These are phyloP conservation scores for Prietella phreatophila DNA, from an alignment of 2,113 vertebrate genomes.

Conservation along the genomic window DNA sequence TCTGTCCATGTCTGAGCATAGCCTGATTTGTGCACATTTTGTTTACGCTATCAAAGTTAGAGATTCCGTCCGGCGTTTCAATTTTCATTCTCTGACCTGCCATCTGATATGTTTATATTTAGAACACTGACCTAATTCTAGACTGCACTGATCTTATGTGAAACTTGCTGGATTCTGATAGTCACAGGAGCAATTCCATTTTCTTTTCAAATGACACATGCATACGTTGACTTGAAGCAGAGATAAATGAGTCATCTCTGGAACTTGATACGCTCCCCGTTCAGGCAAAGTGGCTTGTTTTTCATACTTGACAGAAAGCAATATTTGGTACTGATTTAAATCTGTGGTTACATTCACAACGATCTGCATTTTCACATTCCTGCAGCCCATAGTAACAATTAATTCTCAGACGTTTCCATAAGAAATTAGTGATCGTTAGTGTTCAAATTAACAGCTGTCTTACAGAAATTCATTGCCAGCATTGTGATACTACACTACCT, in stretches of 20 bases:
- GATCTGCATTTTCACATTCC: background rate
- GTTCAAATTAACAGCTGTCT: background rate
- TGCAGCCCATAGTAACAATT: background rate
- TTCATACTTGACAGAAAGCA: background rate
- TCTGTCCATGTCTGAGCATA: background rate
- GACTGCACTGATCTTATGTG: background rate
- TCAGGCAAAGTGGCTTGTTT: background rate
- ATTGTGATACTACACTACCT: background rate
- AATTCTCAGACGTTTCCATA: background rate
- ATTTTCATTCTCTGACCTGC: background rate
- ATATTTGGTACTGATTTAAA: background rate
- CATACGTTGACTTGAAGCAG: no score
- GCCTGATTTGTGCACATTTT: background rate
- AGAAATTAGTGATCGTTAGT: slow-evolving; percentile 7
- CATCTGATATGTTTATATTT: background rate
- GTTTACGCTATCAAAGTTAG: background rate
- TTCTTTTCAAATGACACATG: background rate
- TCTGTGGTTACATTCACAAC: no score
- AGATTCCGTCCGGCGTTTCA: background rate
- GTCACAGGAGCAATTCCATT: background rate
- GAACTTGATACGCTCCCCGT: background rate
- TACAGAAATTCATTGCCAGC: background rate
- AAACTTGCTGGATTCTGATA: background rate
- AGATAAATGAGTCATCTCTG: background rate
- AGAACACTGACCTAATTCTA: background rate